phyloP scores from a whole-genome alignment of 2,113 vertebrate genomes.

The Scytalopus superciliaris region DNA sequence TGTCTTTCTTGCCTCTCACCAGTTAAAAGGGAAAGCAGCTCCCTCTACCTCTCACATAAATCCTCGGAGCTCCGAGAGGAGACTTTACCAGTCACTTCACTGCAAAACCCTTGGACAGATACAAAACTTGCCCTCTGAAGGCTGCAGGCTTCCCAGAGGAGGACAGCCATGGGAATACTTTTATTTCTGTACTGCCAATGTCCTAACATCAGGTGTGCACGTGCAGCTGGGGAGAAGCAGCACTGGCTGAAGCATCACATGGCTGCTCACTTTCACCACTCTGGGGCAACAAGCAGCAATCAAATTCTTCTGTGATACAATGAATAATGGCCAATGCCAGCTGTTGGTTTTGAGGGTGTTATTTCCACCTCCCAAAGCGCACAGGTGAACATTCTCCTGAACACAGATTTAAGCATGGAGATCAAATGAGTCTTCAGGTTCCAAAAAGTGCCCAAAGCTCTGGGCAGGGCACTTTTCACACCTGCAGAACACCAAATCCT shows the following conservation, averaged over 20 bases:
- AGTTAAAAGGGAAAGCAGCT: background rate
- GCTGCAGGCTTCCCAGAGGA: background rate
- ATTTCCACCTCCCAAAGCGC: background rate
- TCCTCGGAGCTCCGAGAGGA: background rate
- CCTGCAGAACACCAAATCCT: background rate
- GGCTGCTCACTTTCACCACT: background rate
- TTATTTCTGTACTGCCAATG: background rate
- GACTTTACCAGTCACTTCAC: background rate
- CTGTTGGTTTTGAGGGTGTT: background rate
- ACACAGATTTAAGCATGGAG: background rate
- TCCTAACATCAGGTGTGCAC: background rate
- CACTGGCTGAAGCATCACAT: background rate
- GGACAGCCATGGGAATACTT: background rate
- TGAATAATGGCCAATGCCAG: background rate
- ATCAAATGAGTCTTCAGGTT: background rate
- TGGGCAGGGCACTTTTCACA: background rate
- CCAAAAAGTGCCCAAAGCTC: background rate
- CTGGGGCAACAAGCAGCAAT: background rate
- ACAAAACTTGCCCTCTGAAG: background rate
- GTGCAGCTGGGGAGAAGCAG: background rate
- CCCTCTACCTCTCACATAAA: slow-evolving; percentile 20
- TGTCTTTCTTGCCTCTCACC: background rate
- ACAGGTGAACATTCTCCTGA: background rate
- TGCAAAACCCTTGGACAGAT: background rate
- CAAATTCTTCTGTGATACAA: background rate